A percentile compares a stretch with the other conserved stretches of the same genome.
Evolutionary conservation across 2,888 invertebrate species (phyloP).

Genomic region (Lithophane leautieri): DNA sequence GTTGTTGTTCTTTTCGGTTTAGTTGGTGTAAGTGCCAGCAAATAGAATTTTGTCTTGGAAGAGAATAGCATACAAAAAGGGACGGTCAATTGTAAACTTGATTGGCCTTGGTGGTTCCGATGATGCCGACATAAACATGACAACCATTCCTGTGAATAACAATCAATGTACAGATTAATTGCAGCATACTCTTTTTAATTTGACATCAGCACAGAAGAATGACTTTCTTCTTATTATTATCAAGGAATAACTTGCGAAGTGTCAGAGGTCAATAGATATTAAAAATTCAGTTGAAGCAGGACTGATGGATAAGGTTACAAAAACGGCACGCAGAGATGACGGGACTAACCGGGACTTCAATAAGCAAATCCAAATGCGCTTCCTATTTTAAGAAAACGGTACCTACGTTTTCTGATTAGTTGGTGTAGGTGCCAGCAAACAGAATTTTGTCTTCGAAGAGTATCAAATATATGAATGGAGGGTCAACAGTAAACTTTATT

Average conservation of each 20-base stretch:
- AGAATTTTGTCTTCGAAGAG: slow-evolving; percentile 59
- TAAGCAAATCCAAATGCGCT: no score
- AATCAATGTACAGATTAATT: slow-evolving; percentile 3
- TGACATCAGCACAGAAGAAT: no score
- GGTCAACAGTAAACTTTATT: slow-evolving; percentile 59
- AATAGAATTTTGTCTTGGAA: slow-evolving; percentile 60
- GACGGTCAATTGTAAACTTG: slow-evolving; percentile 49
- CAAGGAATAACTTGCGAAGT: no score
- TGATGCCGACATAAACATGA: slow-evolving; percentile 16
- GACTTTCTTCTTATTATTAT: no score
- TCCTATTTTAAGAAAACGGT: no score
- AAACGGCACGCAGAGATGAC: no score
- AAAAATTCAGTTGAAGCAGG: no score
- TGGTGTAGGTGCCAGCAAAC: slow-evolving; percentile 57
- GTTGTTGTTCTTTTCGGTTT: slow-evolving; percentile 10
- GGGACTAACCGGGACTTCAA: no score
- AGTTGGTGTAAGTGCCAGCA: slow-evolving; percentile 57
- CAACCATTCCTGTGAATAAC: slow-evolving; percentile 33
- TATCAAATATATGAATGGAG: slow-evolving; percentile 62
- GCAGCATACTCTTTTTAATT: no score
- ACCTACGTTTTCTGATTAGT: no score
- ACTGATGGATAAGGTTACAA: no score
- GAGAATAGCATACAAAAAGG: slow-evolving; percentile 59
- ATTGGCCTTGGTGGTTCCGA: slow-evolving; percentile 35
- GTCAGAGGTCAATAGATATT: no score